Base-by-base conservation (phyloP, 2,888 invertebrate genomes). In the Torymus texanus region DNA sequence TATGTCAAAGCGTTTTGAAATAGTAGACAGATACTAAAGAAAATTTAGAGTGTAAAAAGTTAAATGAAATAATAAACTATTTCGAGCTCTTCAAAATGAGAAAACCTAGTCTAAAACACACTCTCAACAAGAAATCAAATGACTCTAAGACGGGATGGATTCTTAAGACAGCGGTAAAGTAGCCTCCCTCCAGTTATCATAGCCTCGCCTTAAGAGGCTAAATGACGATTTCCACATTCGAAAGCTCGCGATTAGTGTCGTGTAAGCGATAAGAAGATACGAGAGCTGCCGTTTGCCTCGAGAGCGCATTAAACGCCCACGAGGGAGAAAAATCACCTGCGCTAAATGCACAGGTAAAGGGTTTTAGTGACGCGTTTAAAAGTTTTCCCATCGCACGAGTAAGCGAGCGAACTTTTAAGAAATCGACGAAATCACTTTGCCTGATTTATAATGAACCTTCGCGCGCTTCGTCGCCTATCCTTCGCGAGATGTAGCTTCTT, bases 231-330 rank as follows among this genome's bases (percentile, higher is more conserved):
- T 51, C 50, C 67, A 67, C 67, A 61, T 63, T 80, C 67, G 68
- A 76, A 77, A 77, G 76, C 73, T 80, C 73, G 61, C 63, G 65
- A 59, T 80, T 77, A 77, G 80, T 74, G 73, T 74, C 80, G 53
- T 76, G 73, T 73, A 72, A 51, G 13, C 73, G 80, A 80, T 80
- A 80, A 77, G 76, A 56, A 65, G 68, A 77, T 80, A 77, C 68
- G 76, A 80, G 72, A 80, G 72, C 66, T 12, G 67, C 61, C 72
- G 78, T 72, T 67, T 67, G 53, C 65, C 21, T 65, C 51, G 5
- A 4, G 13, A 53, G 53, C 16, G 59, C 78, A 74, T 78, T 68
- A 78, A 78, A 29, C 59, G 50, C n/a, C 3, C 21, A n/a, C 24
- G 18, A 5, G 18, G 11, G 13, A 14, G 65, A 67, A 70, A 78